These are phyloP conservation scores for Mantis religiosa DNA, from an alignment of 2,888 invertebrate species.

Conservation along the genomic window DNA sequence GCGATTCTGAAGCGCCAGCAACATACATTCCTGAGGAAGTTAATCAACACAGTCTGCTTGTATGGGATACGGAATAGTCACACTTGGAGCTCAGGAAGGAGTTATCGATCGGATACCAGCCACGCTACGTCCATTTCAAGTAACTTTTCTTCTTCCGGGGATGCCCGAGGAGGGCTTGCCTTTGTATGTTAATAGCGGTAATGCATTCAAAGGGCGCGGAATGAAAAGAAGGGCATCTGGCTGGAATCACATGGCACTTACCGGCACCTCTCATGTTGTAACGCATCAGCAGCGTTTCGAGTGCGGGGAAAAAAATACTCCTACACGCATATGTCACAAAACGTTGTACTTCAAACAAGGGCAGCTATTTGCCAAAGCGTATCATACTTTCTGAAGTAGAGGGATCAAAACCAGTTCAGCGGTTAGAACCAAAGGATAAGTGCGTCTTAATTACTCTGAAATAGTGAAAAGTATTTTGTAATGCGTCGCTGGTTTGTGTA, in stretches of 20 bases:
- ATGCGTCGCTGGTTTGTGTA: too few relatives aligned
- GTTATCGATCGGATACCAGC: neutral
- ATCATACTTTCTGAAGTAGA: too few relatives aligned
- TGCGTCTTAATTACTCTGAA: too few relatives aligned
- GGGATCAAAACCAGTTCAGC: too few relatives aligned
- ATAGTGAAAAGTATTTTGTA: too few relatives aligned
- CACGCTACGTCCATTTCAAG: neutral
- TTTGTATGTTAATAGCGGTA: slow-evolving; percentile 1
- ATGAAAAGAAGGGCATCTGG: neutral
- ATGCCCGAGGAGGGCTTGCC: neutral
- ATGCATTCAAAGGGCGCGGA: neutral
- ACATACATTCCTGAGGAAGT: neutral
- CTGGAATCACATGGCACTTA: neutral
- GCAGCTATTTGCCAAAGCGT: too few relatives aligned
- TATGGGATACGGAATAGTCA: neutral
- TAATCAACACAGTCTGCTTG: neutral
- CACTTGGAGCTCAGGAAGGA: neutral
- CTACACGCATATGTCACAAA: too few relatives aligned
- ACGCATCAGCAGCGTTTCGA: too few relatives aligned
- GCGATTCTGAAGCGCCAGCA: too few relatives aligned
- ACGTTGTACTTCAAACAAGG: too few relatives aligned
- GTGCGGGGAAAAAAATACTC: too few relatives aligned
- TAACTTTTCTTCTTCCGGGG: neutral
- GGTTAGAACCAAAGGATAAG: too few relatives aligned
- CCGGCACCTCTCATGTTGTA: neutral